Percentiles rank a stretch among this genome's conserved stretches.
Evolutionary conservation across 2,113 vertebrate species (phyloP).

Genomic region (Hydrolagus affinis): DNA sequence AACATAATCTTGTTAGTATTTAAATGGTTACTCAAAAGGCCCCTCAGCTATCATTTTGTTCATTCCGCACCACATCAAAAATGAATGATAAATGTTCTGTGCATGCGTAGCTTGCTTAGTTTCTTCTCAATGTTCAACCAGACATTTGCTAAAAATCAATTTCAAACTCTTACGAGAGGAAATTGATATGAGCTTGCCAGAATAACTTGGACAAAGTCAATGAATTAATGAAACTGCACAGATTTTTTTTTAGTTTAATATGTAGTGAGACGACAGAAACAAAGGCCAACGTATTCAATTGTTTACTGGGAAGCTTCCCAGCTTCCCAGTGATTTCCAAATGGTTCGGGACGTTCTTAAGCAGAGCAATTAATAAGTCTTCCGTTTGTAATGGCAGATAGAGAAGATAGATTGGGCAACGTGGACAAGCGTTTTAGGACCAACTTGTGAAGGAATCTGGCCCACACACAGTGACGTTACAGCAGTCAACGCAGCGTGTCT

Average conservation of each 20-base stretch:
- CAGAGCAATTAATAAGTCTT: too few species aligned
- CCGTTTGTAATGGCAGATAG: conserved; percentile 60
- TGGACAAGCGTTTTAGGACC: conserved; percentile 90
- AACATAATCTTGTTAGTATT: neutral
- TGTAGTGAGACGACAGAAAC: neutral
- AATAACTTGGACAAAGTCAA: too few species aligned
- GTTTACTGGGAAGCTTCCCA: neutral
- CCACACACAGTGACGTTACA: conserved; percentile 69
- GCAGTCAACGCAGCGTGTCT: conserved; percentile 78
- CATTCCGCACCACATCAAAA: neutral
- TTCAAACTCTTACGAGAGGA: neutral
- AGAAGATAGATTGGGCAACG: conserved; percentile 86
- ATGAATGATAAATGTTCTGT: neutral
- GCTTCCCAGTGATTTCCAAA: neutral
- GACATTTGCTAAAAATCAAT: neutral
- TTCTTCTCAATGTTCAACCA: neutral
- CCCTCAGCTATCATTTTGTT: neutral
- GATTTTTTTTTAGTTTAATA: too few species aligned
- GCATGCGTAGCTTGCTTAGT: neutral
- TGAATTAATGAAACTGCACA: too few species aligned
- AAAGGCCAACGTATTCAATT: neutral
- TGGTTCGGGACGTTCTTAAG: neutral
- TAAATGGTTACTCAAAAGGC: neutral
- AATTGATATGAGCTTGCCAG: too few species aligned
- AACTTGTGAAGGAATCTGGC: conserved; percentile 89